phyloP scores from a whole-genome alignment of 2,888 invertebrate species.

The Tachina grossa region DNA sequence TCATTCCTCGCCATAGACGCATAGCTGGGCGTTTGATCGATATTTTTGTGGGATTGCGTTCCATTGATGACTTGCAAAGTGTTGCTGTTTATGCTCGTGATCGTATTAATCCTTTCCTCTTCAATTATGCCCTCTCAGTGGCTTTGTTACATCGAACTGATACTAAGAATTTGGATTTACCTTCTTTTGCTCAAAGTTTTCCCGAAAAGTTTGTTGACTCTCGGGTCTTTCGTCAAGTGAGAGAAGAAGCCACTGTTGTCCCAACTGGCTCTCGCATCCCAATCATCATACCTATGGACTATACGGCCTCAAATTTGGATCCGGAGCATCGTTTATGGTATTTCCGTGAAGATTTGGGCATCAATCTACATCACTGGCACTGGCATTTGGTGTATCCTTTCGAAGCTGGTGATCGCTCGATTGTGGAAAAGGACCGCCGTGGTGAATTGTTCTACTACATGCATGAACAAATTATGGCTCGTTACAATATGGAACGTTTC shows the following conservation, averaged over 20 bases:
- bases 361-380: conserved; percentile 85
- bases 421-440: conserved; percentile 86
- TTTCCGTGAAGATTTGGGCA: conserved; percentile 84
- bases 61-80: conserved; percentile 87
- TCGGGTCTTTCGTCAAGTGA: conserved; percentile 84
- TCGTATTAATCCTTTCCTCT: conserved; percentile 90
- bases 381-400: conserved; percentile 89
- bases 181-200: conserved; percentile 86
- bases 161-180: conserved; percentile 85
- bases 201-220: conserved; percentile 87
- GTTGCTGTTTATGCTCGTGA: conserved; percentile 88
- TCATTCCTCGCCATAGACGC: conserved; percentile 87
- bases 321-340: conserved; percentile 87
- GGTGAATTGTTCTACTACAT: conserved; percentile 92
- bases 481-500: conserved; percentile 90
- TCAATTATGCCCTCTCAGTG: conserved; percentile 90
- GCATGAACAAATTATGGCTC: conserved; percentile 86
- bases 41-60: conserved; percentile 88
- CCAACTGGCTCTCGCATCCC: conserved; percentile 86
- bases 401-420: conserved; percentile 85
- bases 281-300: conserved; percentile 85
- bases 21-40: conserved; percentile 87
- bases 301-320: conserved; percentile 89
- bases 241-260: conserved; percentile 85
- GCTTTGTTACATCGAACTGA: conserved; percentile 88